phyloP scores from a whole-genome alignment of 2,888 invertebrate species.

The Caenorhabditis sp. region DNA sequence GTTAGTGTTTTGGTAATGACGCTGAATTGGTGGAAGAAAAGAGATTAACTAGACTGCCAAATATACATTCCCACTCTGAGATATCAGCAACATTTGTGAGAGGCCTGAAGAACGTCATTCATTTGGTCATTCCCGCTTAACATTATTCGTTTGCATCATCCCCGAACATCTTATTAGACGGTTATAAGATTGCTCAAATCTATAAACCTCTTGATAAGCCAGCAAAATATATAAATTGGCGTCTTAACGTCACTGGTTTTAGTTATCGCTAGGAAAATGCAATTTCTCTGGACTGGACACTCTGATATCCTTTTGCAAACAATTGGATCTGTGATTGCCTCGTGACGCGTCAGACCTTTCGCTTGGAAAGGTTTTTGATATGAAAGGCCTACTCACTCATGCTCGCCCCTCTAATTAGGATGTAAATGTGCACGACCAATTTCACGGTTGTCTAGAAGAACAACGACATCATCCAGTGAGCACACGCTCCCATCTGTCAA shows the following conservation, averaged over 20 bases:
- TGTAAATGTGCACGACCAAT: not conserved
- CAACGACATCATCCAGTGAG: not conserved
- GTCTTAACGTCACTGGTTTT: slow-evolving; percentile 19
- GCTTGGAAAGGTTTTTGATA: not conserved
- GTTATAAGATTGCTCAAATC: slow-evolving; percentile 46
- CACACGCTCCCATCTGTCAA: too few species aligned
- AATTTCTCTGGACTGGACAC: not conserved
- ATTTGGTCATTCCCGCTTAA: slow-evolving; percentile 2
- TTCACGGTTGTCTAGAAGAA: not conserved
- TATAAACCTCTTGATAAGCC: slow-evolving; percentile 6
- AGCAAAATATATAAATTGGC: slow-evolving; percentile 4
- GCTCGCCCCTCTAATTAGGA: slow-evolving; percentile 13
- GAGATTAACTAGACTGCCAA: too few species aligned
- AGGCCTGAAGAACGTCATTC: slow-evolving; percentile 21
- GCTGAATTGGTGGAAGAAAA: too few species aligned
- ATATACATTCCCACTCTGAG: too few species aligned
- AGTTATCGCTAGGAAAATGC: not conserved
- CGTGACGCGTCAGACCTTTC: slow-evolving; percentile 1
- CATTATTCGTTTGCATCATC: slow-evolving; percentile 18
- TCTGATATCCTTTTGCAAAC: slow-evolving; percentile 7
- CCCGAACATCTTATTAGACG: slow-evolving; percentile 28
- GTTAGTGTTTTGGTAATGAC: too few species aligned
- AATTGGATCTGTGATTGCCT: not conserved
- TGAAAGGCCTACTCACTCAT: not conserved
- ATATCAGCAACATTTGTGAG: too few species aligned